Base-by-base conservation (phyloP, 2,113 vertebrate genomes). In the Myodes glareolus region DNA sequence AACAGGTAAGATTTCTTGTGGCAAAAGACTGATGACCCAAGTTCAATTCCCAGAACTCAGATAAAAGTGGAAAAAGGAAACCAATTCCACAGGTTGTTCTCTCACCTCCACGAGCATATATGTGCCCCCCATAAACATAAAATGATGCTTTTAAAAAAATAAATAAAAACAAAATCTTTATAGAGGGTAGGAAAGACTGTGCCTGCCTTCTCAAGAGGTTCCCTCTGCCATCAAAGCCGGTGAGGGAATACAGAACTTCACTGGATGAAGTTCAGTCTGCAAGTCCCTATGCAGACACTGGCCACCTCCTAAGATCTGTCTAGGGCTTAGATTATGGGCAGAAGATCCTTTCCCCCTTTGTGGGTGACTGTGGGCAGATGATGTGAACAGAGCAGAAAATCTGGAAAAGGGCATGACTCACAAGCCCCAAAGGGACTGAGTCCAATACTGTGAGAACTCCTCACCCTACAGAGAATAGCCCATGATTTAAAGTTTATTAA, bases 321-420 rank as follows among this genome's bases (percentile, higher is more conserved):
- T 29, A 63, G 12, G 33, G 13, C 55, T 63, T 63, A 25, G 29
- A 23, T 39, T 63, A 39, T 7, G 4, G 0, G 7, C 4, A 0
- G 8, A 36, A 42, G 68, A 13, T 67, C 65, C 86, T 39, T 52
- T 29, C 33, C 0, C 7, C 52, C 23, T 70, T 27, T 2, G 5
- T 16, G 25, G n/a, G 7, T n/a, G 33, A 65, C 10, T 12, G 11
- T 3, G 3, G 33, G 45, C 25, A 47, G 55, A 31, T 90, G 29
- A n/a, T 0, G 1, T 23, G 31, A 23, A 52, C 36, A 25, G 19
- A 7, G 2, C 9, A 13, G 58, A 55, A 27, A 14, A 29, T 2
- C 23, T 75, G 36, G 78, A 27, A 45, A 27, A 76, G 84, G 78
- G 17, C 17, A 45, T 31, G 76, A 63, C 2, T 39, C 52, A 7